Evolutionary conservation across 2,888 invertebrate species (phyloP).

Genomic region (Drosophila nr. perissopoda): DNA sequence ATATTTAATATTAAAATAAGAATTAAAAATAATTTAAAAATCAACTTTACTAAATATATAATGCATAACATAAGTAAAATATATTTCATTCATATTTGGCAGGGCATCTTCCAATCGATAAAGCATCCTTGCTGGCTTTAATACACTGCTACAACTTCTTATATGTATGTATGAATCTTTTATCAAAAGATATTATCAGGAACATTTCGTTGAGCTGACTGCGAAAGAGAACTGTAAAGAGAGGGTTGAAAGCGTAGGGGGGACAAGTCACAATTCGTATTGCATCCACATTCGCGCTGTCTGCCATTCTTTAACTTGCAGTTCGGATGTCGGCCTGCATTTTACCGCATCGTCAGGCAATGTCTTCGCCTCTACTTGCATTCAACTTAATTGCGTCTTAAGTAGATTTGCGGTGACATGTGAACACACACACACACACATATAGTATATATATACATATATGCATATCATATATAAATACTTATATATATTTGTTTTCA

Average conservation of each 20-base stretch:
- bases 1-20: neutral
- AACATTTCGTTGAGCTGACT: slow-evolving; percentile 34
- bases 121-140: neutral
- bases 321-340: slow-evolving; percentile 45
- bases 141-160: slow-evolving; percentile 5
- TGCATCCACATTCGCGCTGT: slow-evolving; percentile 34
- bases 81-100: neutral
- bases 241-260: neutral
- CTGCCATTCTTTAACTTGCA: slow-evolving; percentile 64
- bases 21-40: neutral
- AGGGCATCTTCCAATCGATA: slow-evolving; percentile 16
- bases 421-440: slow-evolving; percentile 24
- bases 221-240: neutral
- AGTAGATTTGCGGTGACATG: slow-evolving; percentile 77
- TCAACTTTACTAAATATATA: neutral
- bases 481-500: slow-evolving; percentile 3
- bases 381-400: slow-evolving; percentile 81
- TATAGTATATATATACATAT: neutral
- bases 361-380: slow-evolving; percentile 65
- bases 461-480: slow-evolving; percentile 7
- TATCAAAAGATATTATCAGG: slow-evolving; percentile 42
- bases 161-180: slow-evolving; percentile 3
- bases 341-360: slow-evolving; percentile 43
- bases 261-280: neutral
- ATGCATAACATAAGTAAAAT: neutral